Conservation (phyloP, 2,113 vertebrate species). For the Brachypodius melanocephalos region DNA sequence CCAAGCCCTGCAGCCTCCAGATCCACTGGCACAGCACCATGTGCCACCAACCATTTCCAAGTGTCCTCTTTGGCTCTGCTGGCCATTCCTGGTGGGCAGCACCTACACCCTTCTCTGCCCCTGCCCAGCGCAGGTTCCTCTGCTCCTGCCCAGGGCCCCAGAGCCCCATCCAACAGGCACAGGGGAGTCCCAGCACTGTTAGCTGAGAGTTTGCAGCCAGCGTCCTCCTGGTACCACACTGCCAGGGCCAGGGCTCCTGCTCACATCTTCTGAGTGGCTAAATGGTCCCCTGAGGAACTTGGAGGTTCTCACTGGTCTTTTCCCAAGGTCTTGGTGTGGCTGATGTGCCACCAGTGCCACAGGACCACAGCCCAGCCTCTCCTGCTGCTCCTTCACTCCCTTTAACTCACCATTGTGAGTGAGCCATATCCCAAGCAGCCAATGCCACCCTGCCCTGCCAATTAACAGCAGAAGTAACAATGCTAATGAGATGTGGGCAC, state of each 20-base stretch:
- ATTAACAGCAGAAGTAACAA: background rate
- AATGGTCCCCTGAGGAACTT: background rate
- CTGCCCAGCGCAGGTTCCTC: rapidly evolving
- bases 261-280: background rate
- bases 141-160: background rate
- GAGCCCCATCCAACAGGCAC: background rate
- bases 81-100: background rate
- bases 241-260: background rate
- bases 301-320: background rate
- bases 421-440: rapidly evolving
- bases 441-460: background rate
- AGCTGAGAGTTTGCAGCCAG: background rate
- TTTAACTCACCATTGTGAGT: rapidly evolving
- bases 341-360: background rate
- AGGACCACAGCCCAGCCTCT: background rate
- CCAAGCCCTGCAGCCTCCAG: background rate
- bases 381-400: background rate
- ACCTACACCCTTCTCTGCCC: background rate
- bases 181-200: background rate
- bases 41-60: background rate
- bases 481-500: rapidly evolving
- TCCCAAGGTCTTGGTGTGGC: background rate
- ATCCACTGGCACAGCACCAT: rapidly evolving
- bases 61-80: rapidly evolving
- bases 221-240: rapidly evolving